Base-by-base conservation (phyloP, 2,888 invertebrate genomes). In the Xylota segnis region DNA sequence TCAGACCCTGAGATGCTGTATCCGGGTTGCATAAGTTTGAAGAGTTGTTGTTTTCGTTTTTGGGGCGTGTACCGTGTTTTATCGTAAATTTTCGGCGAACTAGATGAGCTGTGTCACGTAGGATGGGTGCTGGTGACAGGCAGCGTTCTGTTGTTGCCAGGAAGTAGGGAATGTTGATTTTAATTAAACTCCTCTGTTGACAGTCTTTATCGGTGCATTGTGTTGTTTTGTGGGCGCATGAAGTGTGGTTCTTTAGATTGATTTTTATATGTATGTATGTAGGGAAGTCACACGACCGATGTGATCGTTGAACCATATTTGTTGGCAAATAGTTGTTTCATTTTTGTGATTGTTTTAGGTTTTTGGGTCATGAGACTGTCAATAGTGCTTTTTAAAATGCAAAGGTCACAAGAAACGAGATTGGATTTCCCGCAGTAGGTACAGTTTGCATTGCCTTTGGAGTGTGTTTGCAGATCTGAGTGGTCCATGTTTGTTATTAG, bases 211-310 rank as follows among this genome's bases (percentile, higher is more conserved):
- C 75, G 52, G 34, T 18, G 47, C 58, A 40, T 34, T 14, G 45
- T 54, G 47, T 6, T 61, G 27, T 34, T 47, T 56, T 29, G 2
- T 23, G 23, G 23, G 23, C 14, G 23, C 14, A 27, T 58, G 34
- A 29, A 40, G 34, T 58, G 56, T 54, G 52, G 32, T 43, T 70
- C 18, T 43, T 70, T 45, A 58, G 9, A 54, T 43, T 54, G 54
- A 27, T 65, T 66, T n/a, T n/a, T n/a, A n/a, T n/a, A n/a, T n/a
- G n/a, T n/a, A n/a, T 50, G 52, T 59, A 68, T 58, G 50, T 16
- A 14, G 12, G 1, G 14, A 59, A 43, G 61, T 61, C 72, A 12
- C 72, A 72, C 72, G 58, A 45, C 43, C 27, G 5, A 29, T 27
- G 29, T 56, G 59, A 0, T n/a, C 47, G 47, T 40, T 34, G 34